Evolutionary conservation across 2,797 vertebrate species (phyloP).

Genomic region (Oreortyx pictus): DNA sequence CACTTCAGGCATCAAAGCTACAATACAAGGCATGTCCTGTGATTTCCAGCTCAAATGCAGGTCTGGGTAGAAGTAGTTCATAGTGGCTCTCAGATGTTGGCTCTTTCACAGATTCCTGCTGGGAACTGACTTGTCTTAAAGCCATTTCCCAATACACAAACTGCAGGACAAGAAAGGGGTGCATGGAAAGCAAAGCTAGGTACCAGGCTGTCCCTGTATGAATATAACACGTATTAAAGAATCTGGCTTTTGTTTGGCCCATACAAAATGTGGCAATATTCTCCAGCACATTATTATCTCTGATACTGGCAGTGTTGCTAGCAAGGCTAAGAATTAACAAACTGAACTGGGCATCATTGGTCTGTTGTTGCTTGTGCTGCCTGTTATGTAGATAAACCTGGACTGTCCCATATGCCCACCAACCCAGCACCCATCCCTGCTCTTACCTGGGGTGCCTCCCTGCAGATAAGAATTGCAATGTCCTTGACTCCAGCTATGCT

Average conservation of each 20-base stretch:
- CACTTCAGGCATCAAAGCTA: not conserved
- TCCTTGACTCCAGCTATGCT: not conserved
- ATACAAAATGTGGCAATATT: not conserved
- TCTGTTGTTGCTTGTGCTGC: not conserved
- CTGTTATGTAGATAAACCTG: not conserved
- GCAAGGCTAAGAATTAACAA: not conserved
- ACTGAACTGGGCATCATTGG: not conserved
- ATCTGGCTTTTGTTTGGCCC: not conserved
- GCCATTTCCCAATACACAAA: not conserved
- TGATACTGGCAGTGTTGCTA: not conserved
- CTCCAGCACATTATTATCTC: not conserved
- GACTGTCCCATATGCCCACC: not conserved
- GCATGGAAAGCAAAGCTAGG: not conserved
- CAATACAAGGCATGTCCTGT: too few relatives aligned
- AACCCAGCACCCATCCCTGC: not conserved
- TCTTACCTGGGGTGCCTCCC: not conserved
- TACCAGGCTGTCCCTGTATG: not conserved
- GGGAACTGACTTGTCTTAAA: not conserved
- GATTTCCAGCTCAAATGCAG: not conserved
- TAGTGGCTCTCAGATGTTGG: not conserved
- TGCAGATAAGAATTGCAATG: not conserved
- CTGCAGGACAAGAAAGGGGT: not conserved
- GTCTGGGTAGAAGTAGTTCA: not conserved
- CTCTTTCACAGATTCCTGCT: not conserved
- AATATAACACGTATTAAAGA: rapidly evolving